Conservation (phyloP, 2,797 vertebrate genomes). For the Bradypodion ventrale region DNA sequence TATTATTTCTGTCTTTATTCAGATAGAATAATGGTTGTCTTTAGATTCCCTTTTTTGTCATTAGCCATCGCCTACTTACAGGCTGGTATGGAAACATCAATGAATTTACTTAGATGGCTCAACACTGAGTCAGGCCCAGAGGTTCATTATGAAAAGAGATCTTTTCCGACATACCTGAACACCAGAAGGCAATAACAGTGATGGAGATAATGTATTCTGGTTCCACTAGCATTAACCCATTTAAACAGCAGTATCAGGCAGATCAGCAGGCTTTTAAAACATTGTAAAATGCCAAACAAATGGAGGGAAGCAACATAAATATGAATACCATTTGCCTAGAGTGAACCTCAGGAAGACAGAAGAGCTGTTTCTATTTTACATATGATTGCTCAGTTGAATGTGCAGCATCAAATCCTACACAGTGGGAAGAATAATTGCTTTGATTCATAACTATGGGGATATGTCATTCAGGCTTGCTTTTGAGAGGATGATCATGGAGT, state of each 20-base stretch:
- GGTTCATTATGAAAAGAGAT: constrained; percentile 59
- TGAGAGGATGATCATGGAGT: too few relatives aligned
- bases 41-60: constrained; percentile 28
- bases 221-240: constrained; percentile 56
- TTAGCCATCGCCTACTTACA: constrained; percentile 50
- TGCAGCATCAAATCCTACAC: background rate
- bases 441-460: background rate
- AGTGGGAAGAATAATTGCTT: background rate
- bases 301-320: constrained; percentile 23
- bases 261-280: constrained; percentile 55
- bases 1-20: background rate
- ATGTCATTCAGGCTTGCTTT: background rate
- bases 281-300: constrained; percentile 52
- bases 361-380: constrained; percentile 19
- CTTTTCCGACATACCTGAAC: constrained; percentile 57
- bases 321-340: constrained; percentile 26
- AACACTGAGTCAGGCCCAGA: constrained; percentile 45
- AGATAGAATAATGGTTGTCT: constrained; percentile 42
- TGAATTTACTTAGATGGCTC: constrained; percentile 50
- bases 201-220: constrained; percentile 57
- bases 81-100: constrained; percentile 42
- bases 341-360: constrained; percentile 9
- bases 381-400: background rate
- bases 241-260: constrained; percentile 51
- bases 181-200: constrained; percentile 50